Conservation (phyloP, 64 coral and sea anemone genomes). For the Actinia tenebrosa region DNA sequence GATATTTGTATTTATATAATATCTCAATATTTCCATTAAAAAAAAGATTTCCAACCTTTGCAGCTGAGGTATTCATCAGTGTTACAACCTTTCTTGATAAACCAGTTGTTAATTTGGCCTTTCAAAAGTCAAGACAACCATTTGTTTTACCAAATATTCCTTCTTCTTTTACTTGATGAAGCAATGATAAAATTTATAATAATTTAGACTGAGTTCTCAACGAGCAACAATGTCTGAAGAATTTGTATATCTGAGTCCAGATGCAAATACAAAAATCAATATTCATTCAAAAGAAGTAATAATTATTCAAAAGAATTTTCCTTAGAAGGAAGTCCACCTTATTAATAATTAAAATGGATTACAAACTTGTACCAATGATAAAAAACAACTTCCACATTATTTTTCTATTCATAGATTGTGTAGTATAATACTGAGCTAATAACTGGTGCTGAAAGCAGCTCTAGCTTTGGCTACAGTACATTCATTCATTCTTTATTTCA, state of each 20-base stretch:
- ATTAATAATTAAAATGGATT: conserved; percentile 2
- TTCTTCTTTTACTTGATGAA: background rate
- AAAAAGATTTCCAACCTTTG: background rate
- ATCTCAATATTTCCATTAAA: background rate
- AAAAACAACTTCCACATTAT: background rate
- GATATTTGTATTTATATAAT: background rate
- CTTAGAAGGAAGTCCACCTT: background rate
- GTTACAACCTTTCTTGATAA: background rate
- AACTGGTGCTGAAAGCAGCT: too few relatives aligned
- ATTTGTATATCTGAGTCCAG: background rate
- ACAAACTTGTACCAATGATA: background rate
- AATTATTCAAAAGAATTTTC: conserved; percentile 9
- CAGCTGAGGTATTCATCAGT: background rate
- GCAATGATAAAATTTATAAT: background rate
- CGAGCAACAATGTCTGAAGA: background rate
- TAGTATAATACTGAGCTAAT: too few relatives aligned
- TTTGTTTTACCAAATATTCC: background rate
- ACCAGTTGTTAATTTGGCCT: background rate
- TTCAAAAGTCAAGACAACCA: background rate
- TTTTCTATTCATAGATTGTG: background rate
- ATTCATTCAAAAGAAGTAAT: background rate
- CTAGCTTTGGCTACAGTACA: too few relatives aligned
- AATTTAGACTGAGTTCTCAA: background rate
- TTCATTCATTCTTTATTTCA: too few relatives aligned
- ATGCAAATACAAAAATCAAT: background rate